Evolutionary conservation across 2,888 invertebrate genomes (phyloP).

Genomic region (Catocala fraxini): DNA sequence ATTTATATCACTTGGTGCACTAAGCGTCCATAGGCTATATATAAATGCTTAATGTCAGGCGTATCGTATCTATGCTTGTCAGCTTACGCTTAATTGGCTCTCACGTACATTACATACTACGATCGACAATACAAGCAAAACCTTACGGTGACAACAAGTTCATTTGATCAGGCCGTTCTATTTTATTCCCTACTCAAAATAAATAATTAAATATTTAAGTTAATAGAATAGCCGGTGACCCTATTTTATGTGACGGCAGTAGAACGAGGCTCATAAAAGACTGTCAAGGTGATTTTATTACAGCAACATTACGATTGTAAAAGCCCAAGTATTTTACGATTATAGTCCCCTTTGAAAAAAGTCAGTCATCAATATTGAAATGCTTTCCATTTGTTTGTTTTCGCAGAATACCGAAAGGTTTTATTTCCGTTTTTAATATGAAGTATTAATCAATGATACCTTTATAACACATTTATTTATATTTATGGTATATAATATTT

Average conservation of each 20-base stretch:
- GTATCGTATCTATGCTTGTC: too few relatives aligned
- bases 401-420: too few relatives aligned
- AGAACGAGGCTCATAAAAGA: slow-evolving; percentile 32
- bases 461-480: too few relatives aligned
- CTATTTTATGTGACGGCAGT: slow-evolving; percentile 19
- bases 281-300: slow-evolving; percentile 39
- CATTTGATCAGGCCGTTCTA: neutral
- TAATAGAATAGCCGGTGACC: slow-evolving; percentile 7
- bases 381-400: slow-evolving; percentile 4
- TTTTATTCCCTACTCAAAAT: neutral
- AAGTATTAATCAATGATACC: too few relatives aligned
- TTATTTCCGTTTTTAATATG: too few relatives aligned
- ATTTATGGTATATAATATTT: too few relatives aligned
- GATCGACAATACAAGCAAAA: too few relatives aligned
- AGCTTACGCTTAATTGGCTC: too few relatives aligned
- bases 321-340: slow-evolving; percentile 14
- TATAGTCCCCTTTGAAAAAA: slow-evolving; percentile 10
- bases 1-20: too few relatives aligned
- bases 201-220: slow-evolving; percentile 1
- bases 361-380: slow-evolving; percentile 8
- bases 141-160: neutral
- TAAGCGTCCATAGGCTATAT: too few relatives aligned
- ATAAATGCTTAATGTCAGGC: too few relatives aligned
- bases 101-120: too few relatives aligned
- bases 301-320: slow-evolving; percentile 18